Evolutionary conservation across 1,140 invertebrate genomes (phyloP).

Genomic region (Melanaphis sacchari): DNA sequence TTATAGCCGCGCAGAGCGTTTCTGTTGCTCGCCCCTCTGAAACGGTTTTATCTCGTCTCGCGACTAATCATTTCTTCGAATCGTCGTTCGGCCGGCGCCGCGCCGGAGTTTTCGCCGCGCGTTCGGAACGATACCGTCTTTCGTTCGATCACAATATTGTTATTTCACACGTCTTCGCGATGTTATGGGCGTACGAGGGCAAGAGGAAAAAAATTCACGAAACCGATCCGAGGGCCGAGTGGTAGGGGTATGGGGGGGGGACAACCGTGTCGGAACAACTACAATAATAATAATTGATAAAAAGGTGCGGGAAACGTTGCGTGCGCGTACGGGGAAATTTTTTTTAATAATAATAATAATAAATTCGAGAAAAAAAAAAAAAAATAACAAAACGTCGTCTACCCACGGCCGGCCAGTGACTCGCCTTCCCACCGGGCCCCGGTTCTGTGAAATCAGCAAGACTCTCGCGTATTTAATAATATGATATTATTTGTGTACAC

Average conservation of each 20-base stretch:
- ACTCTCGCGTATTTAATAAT: not conserved
- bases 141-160: not conserved
- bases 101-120: not conserved
- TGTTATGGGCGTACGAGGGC: not conserved
- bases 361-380: not conserved
- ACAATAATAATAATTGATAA: constrained; percentile 25
- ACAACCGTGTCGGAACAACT: not conserved
- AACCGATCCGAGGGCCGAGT: not conserved
- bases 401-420: not conserved
- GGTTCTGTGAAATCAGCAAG: constrained; percentile 14
- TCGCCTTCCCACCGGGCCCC: not conserved
- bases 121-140: not conserved
- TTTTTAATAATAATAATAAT: not conserved
- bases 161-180: constrained; percentile 1
- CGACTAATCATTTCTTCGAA: constrained; percentile 7
- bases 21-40: not conserved
- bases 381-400: not conserved
- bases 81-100: not conserved
- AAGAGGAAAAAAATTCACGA: not conserved
- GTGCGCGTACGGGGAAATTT: not conserved
- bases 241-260: no score
- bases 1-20: not conserved
- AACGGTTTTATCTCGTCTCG: constrained; percentile 35
- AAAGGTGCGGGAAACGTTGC: not conserved
- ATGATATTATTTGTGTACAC: not conserved